phyloP scores from a whole-genome alignment of 2,113 vertebrate genomes.

The Callorhinus ursinus region DNA sequence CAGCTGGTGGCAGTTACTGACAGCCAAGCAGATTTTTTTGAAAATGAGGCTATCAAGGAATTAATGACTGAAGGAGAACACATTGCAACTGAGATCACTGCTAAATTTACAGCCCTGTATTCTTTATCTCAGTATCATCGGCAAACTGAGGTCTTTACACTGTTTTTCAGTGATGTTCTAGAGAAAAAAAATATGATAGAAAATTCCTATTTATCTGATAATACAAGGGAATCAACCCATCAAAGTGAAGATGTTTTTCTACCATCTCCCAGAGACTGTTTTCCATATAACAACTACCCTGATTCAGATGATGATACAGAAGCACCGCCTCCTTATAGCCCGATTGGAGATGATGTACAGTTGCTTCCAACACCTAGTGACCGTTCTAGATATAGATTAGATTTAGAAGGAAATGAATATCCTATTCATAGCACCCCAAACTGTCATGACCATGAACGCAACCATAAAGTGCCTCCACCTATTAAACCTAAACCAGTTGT shows the following conservation, averaged over 20 bases:
- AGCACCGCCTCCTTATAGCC: constrained; percentile 98
- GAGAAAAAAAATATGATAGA: constrained; percentile 97
- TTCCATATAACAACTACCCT: constrained; percentile 94
- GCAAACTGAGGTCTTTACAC: constrained; percentile 97
- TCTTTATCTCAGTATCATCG: constrained; percentile 98
- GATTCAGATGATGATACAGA: constrained; percentile 98
- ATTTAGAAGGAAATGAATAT: constrained; percentile 98
- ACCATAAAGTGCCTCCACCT: constrained; percentile 99
- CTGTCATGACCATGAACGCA: constrained; percentile 96
- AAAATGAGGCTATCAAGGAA: constrained; percentile 98
- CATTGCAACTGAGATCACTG: constrained; percentile 97
- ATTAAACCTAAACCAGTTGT: constrained; percentile 96
- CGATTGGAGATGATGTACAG: constrained; percentile 97
- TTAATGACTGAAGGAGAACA: constrained; percentile 99
- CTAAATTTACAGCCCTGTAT: constrained; percentile 98
- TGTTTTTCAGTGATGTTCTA: constrained; percentile 97
- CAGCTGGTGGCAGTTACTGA: constrained; percentile 99
- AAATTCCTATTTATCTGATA: constrained; percentile 95
- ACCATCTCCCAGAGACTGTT: constrained; percentile 95
- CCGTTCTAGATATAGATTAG: constrained; percentile 94
- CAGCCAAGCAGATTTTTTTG: constrained; percentile 98
- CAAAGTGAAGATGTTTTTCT: constrained; percentile 94
- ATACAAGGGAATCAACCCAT: constrained; percentile 91
- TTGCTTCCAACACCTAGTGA: constrained; percentile 96
- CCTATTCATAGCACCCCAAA: constrained; percentile 95